Evolutionary conservation across 1,140 invertebrate species (phyloP).

Genomic region (Paracyclopina nana): DNA sequence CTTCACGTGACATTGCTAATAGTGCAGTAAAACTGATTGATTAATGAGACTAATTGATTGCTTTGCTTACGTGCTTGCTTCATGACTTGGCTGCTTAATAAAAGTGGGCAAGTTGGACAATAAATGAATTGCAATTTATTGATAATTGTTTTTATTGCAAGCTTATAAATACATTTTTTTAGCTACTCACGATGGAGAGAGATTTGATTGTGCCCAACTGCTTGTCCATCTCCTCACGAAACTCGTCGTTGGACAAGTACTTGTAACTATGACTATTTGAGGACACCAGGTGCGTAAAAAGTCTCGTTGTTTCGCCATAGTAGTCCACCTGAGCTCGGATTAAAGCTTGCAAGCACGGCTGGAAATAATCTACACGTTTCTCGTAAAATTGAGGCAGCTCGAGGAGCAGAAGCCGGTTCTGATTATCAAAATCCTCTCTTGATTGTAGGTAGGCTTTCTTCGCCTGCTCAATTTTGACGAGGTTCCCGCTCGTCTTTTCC

Average conservation of each 20-base stretch:
- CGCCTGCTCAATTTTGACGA: conserved; percentile 23
- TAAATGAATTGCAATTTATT: no score
- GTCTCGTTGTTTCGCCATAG: conserved; percentile 27
- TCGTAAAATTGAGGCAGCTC: conserved; percentile 26
- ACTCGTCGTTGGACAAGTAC: neutral
- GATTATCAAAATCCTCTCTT: conserved; percentile 27
- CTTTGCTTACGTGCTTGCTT: no score
- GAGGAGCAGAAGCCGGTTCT: conserved; percentile 24
- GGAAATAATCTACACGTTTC: conserved; percentile 27
- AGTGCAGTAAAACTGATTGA: no score
- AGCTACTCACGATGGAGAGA: neutral
- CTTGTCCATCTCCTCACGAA: neutral
- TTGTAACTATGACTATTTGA: neutral
- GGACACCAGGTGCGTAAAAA: conserved; percentile 26
- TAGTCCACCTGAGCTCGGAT: conserved; percentile 30
- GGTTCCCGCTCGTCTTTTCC: neutral
- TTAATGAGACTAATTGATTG: no score
- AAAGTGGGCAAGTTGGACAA: no score
- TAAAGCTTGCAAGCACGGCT: conserved; percentile 28
- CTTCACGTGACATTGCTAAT: no score
- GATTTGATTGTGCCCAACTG: neutral
- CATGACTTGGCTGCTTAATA: no score
- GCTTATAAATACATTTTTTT: no score
- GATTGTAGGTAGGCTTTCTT: conserved; percentile 26
- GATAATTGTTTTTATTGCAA: no score